Evolutionary conservation across 2,888 invertebrate genomes (phyloP), one percentile per base, ranked within the genome.

Genomic region (Anticlea derivata): DNA sequence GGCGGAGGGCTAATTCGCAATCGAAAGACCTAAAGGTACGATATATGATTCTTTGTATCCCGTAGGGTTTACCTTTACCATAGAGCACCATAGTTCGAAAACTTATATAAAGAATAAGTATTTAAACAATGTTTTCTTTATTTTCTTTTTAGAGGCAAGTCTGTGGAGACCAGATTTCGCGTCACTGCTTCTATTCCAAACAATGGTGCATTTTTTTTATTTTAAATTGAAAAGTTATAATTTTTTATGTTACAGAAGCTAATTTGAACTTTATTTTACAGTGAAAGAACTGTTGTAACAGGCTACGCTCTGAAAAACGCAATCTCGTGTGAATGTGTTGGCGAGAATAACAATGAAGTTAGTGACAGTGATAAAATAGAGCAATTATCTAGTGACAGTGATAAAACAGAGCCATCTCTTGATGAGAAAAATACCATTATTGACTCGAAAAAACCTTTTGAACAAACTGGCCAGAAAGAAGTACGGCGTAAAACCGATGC

Each of bases 1-100:
- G 60, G 31, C 44, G 60, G 52, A 44, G 37, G 24, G 20, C 8
- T 7, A 41, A 35, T 11, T 29, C 49, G 37, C 56, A 62, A 59
- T 60, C 62, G 27, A 37, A 23, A n/a, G 8, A 30, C 7, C 23
- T 12, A 39, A 20, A 47, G 33, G 47, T 47, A 26, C 7, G 1
- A 17, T 17, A 17, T 17, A 17, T 17, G 17, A 17, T 11, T 7
- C 26, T n/a, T n/a, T n/a, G n/a, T n/a, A n/a, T n/a, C n/a, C n/a
- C n/a, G n/a, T n/a, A n/a, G n/a, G n/a, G n/a, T n/a, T n/a, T n/a
- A n/a, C n/a, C n/a, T n/a, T n/a, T n/a, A n/a, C n/a, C n/a, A n/a
- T n/a, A n/a, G n/a, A n/a, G n/a, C n/a, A n/a, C n/a, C n/a, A n/a
- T n/a, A n/a, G n/a, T n/a, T n/a, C n/a, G n/a, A n/a, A n/a, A n/a